Conservation (phyloP, 2,797 vertebrate species). For the Aselliscus stoliczkanus region DNA sequence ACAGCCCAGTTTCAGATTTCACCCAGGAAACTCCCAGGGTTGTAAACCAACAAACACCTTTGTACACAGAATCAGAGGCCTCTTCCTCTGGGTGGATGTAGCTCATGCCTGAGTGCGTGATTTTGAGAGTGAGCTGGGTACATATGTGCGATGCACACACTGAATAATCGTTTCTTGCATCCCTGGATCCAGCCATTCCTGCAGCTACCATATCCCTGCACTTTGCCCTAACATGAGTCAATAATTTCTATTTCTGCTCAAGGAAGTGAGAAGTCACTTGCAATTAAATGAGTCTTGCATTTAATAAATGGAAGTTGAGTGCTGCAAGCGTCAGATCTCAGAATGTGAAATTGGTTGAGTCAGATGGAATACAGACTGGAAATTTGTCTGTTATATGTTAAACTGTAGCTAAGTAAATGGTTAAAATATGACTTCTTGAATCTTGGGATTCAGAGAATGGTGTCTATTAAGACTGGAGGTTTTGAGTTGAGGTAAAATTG, state of each 20-base stretch:
- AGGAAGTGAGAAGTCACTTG: not conserved
- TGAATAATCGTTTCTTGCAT: not conserved
- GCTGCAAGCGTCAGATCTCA: not conserved
- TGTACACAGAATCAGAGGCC: not conserved
- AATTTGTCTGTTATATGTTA: not conserved
- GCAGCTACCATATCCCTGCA: not conserved
- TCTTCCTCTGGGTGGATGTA: not conserved
- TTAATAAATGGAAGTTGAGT: not conserved
- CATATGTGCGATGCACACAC: not conserved
- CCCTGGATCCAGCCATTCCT: not conserved
- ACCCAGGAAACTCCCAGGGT: not conserved
- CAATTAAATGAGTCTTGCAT: not conserved
- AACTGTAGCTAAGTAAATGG: not conserved
- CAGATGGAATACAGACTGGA: not conserved
- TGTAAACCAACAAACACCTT: not conserved
- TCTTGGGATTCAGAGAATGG: not conserved
- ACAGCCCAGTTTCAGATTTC: not conserved
- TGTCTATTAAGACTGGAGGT: not conserved
- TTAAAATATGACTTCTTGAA: not conserved
- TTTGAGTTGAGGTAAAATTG: constrained; percentile 18
- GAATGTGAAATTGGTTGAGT: not conserved
- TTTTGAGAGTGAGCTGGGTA: not conserved
- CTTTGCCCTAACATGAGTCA: not conserved
- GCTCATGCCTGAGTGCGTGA: not conserved
- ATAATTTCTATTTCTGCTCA: not conserved